phyloP scores from a whole-genome alignment of 2,113 vertebrate genomes.

The Syngnathus typhle region DNA sequence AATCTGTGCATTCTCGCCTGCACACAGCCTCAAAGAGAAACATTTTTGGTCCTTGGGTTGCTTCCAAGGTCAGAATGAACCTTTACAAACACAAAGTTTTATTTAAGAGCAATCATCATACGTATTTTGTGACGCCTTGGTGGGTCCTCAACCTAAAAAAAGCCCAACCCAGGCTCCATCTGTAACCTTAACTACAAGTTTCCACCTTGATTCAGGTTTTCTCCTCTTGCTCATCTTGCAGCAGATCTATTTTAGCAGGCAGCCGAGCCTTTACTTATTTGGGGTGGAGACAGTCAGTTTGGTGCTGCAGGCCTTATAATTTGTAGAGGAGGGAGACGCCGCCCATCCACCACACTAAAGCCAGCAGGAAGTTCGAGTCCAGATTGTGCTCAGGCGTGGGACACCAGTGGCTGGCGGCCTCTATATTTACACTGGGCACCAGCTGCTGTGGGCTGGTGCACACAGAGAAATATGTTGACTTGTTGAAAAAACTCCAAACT shows the following conservation, averaged over 20 bases:
- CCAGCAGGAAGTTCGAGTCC: slow-evolving; percentile 52
- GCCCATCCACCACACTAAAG: slow-evolving; percentile 71
- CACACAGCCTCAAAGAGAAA: too few relatives aligned
- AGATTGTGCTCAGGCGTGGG: slow-evolving; percentile 55
- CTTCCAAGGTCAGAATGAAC: too few relatives aligned
- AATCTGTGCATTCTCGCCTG: too few relatives aligned
- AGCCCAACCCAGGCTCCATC: neutral
- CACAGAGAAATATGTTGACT: slow-evolving; percentile 31
- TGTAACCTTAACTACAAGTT: slow-evolving; percentile 9
- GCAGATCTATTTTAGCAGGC: slow-evolving; percentile 63
- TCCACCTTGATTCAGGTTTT: slow-evolving; percentile 29
- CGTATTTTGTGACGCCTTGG: neutral
- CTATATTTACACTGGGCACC: slow-evolving; percentile 71
- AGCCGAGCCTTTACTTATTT: slow-evolving; percentile 67
- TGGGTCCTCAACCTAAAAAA: neutral
- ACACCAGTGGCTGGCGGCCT: slow-evolving; percentile 50
- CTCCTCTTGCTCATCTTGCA: slow-evolving; percentile 18
- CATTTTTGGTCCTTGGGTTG: too few relatives aligned
- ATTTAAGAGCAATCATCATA: too few relatives aligned
- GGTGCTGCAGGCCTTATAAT: slow-evolving; percentile 68
- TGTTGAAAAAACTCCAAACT: neutral
- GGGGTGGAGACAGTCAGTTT: slow-evolving; percentile 66
- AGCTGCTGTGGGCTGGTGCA: slow-evolving; percentile 45
- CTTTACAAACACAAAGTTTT: too few relatives aligned
- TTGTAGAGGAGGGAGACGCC: slow-evolving; percentile 62